These are phyloP conservation scores for Pelecanus crispus DNA, from an alignment of 2,113 vertebrate genomes.

Conservation along the genomic window DNA sequence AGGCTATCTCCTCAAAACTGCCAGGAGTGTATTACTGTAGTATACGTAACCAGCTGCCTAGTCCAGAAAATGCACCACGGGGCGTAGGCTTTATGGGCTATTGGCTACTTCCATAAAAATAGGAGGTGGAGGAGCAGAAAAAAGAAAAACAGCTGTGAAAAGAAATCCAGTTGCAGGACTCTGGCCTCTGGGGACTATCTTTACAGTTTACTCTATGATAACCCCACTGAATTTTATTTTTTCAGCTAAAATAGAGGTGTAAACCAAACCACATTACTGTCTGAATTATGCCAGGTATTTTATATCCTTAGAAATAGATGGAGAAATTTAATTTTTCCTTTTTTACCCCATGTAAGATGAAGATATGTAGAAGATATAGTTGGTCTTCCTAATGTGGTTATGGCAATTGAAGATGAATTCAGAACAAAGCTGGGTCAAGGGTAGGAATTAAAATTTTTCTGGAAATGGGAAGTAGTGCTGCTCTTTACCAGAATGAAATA, in stretches of 20 bases:
- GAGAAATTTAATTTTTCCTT: not conserved
- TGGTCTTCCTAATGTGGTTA: not conserved
- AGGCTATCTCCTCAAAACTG: not conserved
- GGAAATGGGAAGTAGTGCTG: not conserved
- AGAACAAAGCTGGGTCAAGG: not conserved
- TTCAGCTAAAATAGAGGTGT: not conserved
- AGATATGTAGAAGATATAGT: not conserved
- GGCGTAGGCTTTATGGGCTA: not conserved
- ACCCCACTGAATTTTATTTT: not conserved
- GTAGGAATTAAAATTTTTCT: not conserved
- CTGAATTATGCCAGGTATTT: not conserved
- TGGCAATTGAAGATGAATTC: not conserved
- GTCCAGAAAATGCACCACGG: not conserved
- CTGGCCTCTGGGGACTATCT: not conserved
- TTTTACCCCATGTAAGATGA: not conserved
- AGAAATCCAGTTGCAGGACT: not conserved
- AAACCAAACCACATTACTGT: not conserved
- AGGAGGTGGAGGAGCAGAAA: not conserved
- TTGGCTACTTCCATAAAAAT: not conserved
- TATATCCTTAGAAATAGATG: not conserved
- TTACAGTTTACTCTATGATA: not conserved
- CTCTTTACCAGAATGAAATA: constrained; percentile 13
- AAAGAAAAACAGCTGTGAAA: not conserved
- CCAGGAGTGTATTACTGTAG: not conserved
- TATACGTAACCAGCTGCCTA: not conserved